Percentiles rank a stretch among this genome's conserved stretches.
Evolutionary conservation across 2,888 invertebrate genomes (phyloP).

Genomic region (Lycaena phlaeas): DNA sequence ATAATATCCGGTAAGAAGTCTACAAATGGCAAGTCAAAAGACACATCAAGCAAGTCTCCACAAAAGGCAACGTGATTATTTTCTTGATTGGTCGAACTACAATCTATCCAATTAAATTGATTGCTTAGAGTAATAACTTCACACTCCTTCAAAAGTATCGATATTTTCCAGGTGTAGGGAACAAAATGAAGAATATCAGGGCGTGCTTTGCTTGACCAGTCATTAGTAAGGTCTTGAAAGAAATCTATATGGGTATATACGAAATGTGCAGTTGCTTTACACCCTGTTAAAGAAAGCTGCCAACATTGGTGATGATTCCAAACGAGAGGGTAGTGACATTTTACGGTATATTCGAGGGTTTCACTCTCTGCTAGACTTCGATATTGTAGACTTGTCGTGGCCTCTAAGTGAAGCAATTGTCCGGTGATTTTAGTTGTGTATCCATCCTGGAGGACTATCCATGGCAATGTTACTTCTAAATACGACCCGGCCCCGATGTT

Average conservation of each 20-base stretch:
- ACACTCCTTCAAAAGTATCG: slow-evolving; percentile 92
- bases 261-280: slow-evolving; percentile 93
- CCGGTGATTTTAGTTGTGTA: slow-evolving; percentile 94
- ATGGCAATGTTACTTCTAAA: slow-evolving; percentile 95
- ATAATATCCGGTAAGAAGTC: slow-evolving; percentile 94
- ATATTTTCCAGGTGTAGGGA: slow-evolving; percentile 97
- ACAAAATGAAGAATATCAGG: slow-evolving; percentile 96
- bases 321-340: slow-evolving; percentile 89
- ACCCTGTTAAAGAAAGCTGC: slow-evolving; percentile 92
- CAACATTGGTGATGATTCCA: slow-evolving; percentile 99
- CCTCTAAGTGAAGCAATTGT: slow-evolving; percentile 93
- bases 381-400: slow-evolving; percentile 95
- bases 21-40: slow-evolving; percentile 93
- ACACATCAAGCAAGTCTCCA: slow-evolving; percentile 93
- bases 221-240: slow-evolving; percentile 95
- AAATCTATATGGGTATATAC: slow-evolving; percentile 97
- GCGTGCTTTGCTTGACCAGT: slow-evolving; percentile 95
- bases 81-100: slow-evolving; percentile 95
- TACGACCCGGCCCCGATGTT: slow-evolving; percentile 96
- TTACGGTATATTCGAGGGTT: slow-evolving; percentile 92
- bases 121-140: slow-evolving; percentile 94
- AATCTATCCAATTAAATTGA: slow-evolving; percentile 99
- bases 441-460: slow-evolving; percentile 90
- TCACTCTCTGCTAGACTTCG: slow-evolving; percentile 95
- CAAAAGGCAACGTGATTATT: slow-evolving; percentile 95